Percentiles rank a stretch among this genome's conserved stretches.
phyloP scores from a whole-genome alignment of 2,797 vertebrate species.

The Mastacembelus armatus region DNA sequence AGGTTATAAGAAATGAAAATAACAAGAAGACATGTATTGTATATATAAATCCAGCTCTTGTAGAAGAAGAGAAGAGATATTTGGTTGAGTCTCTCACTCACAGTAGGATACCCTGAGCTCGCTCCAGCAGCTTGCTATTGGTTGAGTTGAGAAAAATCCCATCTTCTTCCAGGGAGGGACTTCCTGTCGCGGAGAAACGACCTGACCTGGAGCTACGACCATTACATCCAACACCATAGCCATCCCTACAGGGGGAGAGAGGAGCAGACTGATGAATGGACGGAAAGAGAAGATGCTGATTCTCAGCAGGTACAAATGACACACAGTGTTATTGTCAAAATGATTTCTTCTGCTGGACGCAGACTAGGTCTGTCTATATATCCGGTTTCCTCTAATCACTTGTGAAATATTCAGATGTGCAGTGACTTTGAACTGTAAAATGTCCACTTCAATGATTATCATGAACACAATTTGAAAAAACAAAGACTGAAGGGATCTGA shows the following conservation, averaged over 20 bases:
- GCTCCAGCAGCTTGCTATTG: slow-evolving; percentile 95
- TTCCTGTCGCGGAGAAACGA: slow-evolving; percentile 77
- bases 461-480: no score
- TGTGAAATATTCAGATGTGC: no score
- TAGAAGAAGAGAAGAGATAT: no score
- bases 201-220: slow-evolving; percentile 84
- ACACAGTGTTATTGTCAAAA: neutral
- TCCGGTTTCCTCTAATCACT: no score
- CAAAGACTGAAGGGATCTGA: no score
- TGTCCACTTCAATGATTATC: no score
- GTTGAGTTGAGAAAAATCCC: slow-evolving; percentile 92
- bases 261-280: no score
- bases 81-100: slow-evolving; percentile 45
- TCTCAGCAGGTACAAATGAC: neutral
- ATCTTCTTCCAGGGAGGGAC: slow-evolving; percentile 89
- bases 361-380: no score
- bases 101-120: slow-evolving; percentile 92
- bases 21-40: no score
- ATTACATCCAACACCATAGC: slow-evolving; percentile 85
- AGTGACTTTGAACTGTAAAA: no score
- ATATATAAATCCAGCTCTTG: no score
- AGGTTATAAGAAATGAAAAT: neutral
- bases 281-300: neutral
- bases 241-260: slow-evolving; percentile 58
- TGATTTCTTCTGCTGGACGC: no score